Base-by-base conservation (phyloP, 2,888 invertebrate species). In the Erebia palarica region DNA sequence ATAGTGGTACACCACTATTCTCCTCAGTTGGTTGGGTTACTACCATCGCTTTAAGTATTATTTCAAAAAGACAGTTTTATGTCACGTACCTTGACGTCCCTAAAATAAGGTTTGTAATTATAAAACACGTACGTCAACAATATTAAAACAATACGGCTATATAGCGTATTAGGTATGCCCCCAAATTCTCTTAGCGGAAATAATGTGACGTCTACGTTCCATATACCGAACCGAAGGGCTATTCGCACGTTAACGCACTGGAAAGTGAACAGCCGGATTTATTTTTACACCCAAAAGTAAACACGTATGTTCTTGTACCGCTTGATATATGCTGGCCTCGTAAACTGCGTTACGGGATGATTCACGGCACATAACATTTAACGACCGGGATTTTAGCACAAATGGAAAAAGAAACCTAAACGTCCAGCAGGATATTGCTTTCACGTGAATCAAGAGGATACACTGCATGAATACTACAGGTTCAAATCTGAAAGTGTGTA, bases 201-300 rank as follows among this genome's bases (percentile, higher is more conserved):
- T 1, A 7, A 11, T 44, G 53, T 65, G 65, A 65, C 53, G 36
- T 53, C 3, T 13, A 16, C 57, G 14, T 14, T 65, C 47, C 60
- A 65, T 14, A 47, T 60, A 42, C 49, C 14, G 65, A 36, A 42
- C 59, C 13, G 21, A 71, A 69, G 67, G 70, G 60, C 66, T 65
- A 5, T 21, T 21, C 14, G 36, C 51, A 60, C 58, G 66, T 69
- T 65, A 60, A 70, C 69, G 65, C 58, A 53, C 57, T 57, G 57
- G 21, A 21, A 58, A 58, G 58, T 47, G 57, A 60, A 72, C 66
- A 70, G 55, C 68, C 73, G 68, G 76, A 78, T 84, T 85, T 89
- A 89, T 89, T 88, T 89, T 84, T 86, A 88, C 88, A 65, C 84
- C 79, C 84, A 84, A 87, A 87, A 83, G 83, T 84, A 86, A 86